Conservation (phyloP, 1,140 invertebrate genomes). For the Apis florea region DNA sequence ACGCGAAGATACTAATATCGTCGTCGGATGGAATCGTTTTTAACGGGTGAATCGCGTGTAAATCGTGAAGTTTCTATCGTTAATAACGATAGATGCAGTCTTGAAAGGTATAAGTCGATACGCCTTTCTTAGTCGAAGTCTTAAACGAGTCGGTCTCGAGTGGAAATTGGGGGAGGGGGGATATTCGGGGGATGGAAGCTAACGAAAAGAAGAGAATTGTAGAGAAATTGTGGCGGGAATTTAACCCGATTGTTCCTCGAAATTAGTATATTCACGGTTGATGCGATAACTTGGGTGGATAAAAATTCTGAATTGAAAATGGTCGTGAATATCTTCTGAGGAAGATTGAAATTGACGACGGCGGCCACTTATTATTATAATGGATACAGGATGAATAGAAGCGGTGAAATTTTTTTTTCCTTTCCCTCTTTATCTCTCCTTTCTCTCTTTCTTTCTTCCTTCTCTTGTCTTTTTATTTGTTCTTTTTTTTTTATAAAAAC, state of each 20-base stretch:
- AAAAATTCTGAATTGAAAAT: conserved; percentile 45
- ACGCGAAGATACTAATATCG: not conserved
- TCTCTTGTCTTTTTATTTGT: not conserved
- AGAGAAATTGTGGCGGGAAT: not conserved
- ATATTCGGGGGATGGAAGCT: not conserved
- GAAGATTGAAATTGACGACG: conserved; percentile 53
- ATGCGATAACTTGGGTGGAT: conserved; percentile 12
- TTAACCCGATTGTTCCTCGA: not conserved
- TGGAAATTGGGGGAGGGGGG: not conserved
- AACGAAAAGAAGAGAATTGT: not conserved
- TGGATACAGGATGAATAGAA: conserved; percentile 1
- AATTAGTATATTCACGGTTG: not conserved
- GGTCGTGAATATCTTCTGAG: conserved; percentile 27
- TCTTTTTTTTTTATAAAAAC: not conserved
- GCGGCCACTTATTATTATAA: conserved; percentile 24
- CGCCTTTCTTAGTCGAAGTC: no score
- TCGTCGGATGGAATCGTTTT: not conserved
- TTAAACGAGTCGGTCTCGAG: not conserved
- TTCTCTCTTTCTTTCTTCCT: not conserved
- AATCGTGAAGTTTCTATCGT: not conserved
- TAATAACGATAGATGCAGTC: not conserved
- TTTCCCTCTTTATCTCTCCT: not conserved
- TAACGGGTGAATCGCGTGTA: not conserved
- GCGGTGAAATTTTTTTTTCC: not conserved
- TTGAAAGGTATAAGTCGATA: not conserved